Evolutionary conservation across 2,113 vertebrate genomes (phyloP).

Genomic region (Argyrosomus japonicus): DNA sequence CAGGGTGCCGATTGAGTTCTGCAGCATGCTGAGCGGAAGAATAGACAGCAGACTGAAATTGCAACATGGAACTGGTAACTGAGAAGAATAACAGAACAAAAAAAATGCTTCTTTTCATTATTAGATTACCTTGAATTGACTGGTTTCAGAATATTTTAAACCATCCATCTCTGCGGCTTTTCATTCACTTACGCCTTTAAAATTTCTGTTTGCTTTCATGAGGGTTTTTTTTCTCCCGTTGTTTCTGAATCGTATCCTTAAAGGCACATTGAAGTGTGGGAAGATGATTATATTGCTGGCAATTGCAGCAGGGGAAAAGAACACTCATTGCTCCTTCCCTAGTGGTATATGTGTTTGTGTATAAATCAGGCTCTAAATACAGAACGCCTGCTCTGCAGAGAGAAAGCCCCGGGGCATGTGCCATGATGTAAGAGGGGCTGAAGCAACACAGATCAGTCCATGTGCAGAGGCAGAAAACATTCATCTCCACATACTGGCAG

Average conservation of each 20-base stretch:
- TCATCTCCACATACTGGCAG: constrained; percentile 43
- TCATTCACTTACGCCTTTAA: constrained; percentile 21
- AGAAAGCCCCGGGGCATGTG: constrained; percentile 57
- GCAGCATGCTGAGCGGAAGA: constrained; percentile 1
- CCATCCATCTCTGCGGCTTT: constrained; percentile 2
- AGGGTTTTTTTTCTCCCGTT: background rate
- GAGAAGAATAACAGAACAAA: background rate
- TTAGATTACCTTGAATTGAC: constrained; percentile 35
- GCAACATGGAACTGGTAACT: constrained; percentile 10
- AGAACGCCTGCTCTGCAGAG: constrained; percentile 55
- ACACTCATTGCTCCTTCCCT: constrained; percentile 46
- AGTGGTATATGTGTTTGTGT: constrained; percentile 54
- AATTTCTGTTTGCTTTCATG: constrained; percentile 33
- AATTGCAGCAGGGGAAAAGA: constrained; percentile 35
- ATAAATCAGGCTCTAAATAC: constrained; percentile 66
- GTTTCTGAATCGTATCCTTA: constrained; percentile 45
- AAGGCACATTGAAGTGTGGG: constrained; percentile 59
- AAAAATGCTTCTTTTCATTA: background rate
- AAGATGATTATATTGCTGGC: constrained; percentile 70
- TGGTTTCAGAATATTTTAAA: constrained; percentile 27
- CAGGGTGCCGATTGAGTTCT: constrained; percentile 21
- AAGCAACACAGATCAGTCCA: constrained; percentile 65
- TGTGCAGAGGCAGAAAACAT: constrained; percentile 62
- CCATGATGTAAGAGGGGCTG: constrained; percentile 71
- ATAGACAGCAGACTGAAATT: constrained; percentile 42